phyloP scores from a whole-genome alignment of 2,888 invertebrate species.

The Parasteatoda lunata region DNA sequence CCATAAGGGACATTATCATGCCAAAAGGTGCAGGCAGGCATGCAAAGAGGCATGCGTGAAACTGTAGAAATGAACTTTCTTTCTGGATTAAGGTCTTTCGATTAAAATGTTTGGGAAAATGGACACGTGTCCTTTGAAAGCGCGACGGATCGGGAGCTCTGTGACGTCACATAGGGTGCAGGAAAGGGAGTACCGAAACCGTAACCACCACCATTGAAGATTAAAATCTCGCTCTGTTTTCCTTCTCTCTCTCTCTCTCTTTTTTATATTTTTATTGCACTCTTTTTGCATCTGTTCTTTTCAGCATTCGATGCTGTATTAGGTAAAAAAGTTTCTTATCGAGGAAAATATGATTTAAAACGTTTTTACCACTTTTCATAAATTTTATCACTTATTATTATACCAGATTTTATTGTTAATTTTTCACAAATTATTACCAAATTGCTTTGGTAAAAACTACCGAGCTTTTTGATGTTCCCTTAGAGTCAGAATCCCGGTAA shows the following conservation, averaged over 20 bases:
- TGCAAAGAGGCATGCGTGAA: constrained; percentile 24
- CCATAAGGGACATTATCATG: constrained; percentile 38
- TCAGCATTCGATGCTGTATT: background rate
- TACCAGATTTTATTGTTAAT: too few species aligned
- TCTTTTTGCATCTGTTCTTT: constrained; percentile 39
- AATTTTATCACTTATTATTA: too few species aligned
- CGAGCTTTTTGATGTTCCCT: too few species aligned
- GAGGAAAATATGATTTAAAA: too few species aligned
- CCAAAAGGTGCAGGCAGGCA: constrained; percentile 43
- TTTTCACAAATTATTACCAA: too few species aligned
- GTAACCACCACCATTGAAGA: constrained; percentile 51
- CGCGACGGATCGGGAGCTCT: constrained; percentile 56
- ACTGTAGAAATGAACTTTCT: constrained; percentile 52
- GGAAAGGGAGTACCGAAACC: constrained; percentile 36
- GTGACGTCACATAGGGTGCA: constrained; percentile 47
- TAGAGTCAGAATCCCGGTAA: too few species aligned
- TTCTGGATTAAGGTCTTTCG: constrained; percentile 46
- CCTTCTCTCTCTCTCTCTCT: constrained; percentile 17
- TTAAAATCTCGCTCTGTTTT: constrained; percentile 47
- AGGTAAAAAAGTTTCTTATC: too few species aligned
- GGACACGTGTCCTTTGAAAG: constrained; percentile 57
- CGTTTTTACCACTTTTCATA: too few species aligned
- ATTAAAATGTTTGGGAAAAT: constrained; percentile 58
- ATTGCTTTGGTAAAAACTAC: too few species aligned
- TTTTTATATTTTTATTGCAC: background rate